phyloP scores from a whole-genome alignment of 2,113 vertebrate species.

The Scophthalmus maximus region DNA sequence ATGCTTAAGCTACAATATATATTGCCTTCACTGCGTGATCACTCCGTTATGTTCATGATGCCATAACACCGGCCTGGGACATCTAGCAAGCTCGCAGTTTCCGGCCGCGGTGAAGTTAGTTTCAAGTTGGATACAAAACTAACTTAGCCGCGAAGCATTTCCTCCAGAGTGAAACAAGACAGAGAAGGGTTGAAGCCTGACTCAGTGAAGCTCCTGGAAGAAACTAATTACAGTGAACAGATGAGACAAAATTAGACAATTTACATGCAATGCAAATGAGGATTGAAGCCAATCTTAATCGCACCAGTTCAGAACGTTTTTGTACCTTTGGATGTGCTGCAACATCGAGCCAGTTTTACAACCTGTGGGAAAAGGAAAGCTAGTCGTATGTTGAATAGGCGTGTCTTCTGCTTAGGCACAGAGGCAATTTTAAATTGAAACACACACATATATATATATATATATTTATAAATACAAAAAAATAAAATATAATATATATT shows the following conservation, averaged over 20 bases:
- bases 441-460: neutral
- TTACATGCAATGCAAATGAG: conserved; percentile 83
- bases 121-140: too few species aligned
- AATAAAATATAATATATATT: neutral
- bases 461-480: too few species aligned
- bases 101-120: too few species aligned
- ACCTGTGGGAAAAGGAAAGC: conserved; percentile 30
- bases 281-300: conserved; percentile 75
- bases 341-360: conserved; percentile 69
- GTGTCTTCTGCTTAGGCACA: conserved; percentile 34
- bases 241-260: conserved; percentile 77
- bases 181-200: conserved; percentile 32
- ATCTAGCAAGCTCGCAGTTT: too few species aligned
- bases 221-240: conserved; percentile 74
- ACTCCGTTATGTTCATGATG: too few species aligned
- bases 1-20: too few species aligned
- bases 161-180: neutral
- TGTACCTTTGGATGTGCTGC: conserved; percentile 61
- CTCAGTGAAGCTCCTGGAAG: conserved; percentile 62
- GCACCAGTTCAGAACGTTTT: conserved; percentile 70
- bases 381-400: neutral
- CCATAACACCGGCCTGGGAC: too few species aligned
- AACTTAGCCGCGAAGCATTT: too few species aligned
- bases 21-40: too few species aligned
- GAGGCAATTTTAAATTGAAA: conserved; percentile 7